Evolutionary conservation across 2,797 vertebrate genomes (phyloP).

Genomic region (Brotula barbata): DNA sequence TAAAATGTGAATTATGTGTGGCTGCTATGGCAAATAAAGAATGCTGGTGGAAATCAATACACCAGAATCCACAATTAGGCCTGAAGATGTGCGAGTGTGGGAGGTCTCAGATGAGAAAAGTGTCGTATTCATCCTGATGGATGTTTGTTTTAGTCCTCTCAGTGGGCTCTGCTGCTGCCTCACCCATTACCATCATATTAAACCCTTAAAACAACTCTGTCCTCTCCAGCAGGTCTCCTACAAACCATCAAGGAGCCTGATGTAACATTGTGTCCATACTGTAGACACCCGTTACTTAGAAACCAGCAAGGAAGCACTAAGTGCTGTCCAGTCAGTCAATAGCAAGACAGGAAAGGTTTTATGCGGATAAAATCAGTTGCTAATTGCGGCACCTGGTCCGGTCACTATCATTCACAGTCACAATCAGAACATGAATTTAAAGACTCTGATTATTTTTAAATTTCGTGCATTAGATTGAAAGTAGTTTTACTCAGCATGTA

Average conservation of each 20-base stretch:
- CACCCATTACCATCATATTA: conserved; percentile 48
- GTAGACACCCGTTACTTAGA: conserved; percentile 59
- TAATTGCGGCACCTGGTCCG: no score
- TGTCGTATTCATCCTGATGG: conserved; percentile 45
- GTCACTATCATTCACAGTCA: no score
- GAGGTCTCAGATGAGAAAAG: conserved; percentile 77
- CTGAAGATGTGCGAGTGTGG: conserved; percentile 73
- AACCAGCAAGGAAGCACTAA: conserved; percentile 35
- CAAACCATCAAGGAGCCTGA: conserved; percentile 15
- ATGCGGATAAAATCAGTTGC: background rate
- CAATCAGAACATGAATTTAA: no score
- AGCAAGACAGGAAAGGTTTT: background rate
- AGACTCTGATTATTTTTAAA: no score
- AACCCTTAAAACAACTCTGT: conserved; percentile 41
- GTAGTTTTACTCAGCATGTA: no score
- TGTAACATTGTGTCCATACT: conserved; percentile 34
- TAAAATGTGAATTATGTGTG: conserved; percentile 41
- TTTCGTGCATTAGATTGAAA: no score
- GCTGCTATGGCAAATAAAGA: conserved; percentile 76
- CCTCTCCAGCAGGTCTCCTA: conserved; percentile 16
- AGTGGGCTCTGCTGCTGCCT: conserved; percentile 68
- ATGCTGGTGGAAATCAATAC: conserved; percentile 83
- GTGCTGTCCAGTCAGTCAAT: conserved; percentile 33
- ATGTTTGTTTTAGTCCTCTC: conserved; percentile 81
- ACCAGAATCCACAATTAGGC: conserved; percentile 75